Evolutionary conservation across 2,797 vertebrate genomes (phyloP), one percentile per base, ranked within the genome.

Genomic region (Micromesistius poutassou): DNA sequence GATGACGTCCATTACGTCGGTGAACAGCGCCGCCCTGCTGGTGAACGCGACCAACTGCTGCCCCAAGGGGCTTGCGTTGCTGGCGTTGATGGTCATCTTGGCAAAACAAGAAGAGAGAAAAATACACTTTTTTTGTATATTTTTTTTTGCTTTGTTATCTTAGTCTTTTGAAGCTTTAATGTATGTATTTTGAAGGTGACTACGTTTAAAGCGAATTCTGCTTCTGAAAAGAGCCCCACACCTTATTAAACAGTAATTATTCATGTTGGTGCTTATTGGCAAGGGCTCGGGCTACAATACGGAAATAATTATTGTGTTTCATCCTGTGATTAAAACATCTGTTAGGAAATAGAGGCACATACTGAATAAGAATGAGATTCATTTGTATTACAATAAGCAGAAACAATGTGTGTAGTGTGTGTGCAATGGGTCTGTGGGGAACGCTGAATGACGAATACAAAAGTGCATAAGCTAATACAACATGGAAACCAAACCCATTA

Each of bases 1-100:
- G 87, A 96, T 94, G 46, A 98, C 92, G 72, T 97, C 96, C 96
- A 97, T 96, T 91, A 96, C 95, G 66, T 97, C 96, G 0, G 90
- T 92, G 79, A 97, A 97, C 90, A 93, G 92, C 1, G 93, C 93
- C 40, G 96, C 95, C 83, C 91, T 94, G 91, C 92, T 94, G 76
- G 96, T 97, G 84, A 96, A 95, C 78, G 94, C 90, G 71, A 93
- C 94, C 75, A 98, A 89, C 87, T 96, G 96, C 86, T 91, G 94
- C 74, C 95, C 96, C 79, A 96, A 88, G 77, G 93, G 91, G 85
- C 94, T 91, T 74, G 94, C 95, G 0, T 95, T 97, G 81, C 93
- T 95, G 79, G 87, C 85, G 80, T 97, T 97, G 77, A 97, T 87
- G 50, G 94, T 89, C 77, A 95, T 95, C 97, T 98, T 91, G 80